Conservation (phyloP, 2,797 vertebrate genomes). For the Meda fulgida region DNA sequence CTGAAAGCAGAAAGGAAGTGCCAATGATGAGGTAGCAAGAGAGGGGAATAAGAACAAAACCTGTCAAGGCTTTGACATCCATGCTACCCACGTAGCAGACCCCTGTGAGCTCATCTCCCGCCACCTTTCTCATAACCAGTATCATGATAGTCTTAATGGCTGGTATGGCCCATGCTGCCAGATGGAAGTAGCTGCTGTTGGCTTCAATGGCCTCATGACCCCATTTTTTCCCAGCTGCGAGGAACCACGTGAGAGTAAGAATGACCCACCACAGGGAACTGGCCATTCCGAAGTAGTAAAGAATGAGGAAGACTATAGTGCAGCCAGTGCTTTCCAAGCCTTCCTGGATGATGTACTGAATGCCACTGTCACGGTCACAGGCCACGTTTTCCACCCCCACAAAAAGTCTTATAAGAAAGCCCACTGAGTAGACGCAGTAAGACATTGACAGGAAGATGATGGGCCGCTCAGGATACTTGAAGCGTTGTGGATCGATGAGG, state of each 20-base stretch:
- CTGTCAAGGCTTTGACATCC: conserved; percentile 93
- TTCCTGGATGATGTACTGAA: conserved; percentile 96
- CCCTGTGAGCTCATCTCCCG: conserved; percentile 94
- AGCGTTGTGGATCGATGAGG: conserved; percentile 93
- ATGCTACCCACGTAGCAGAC: conserved; percentile 97
- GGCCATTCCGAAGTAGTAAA: conserved; percentile 99
- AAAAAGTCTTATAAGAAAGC: conserved; percentile 95
- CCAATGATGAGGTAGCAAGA: conserved; percentile 94
- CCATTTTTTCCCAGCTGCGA: conserved; percentile 98
- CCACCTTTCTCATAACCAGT: conserved; percentile 94
- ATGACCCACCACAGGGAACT: conserved; percentile 99
- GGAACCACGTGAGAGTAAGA: conserved; percentile 95
- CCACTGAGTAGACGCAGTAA: conserved; percentile 96
- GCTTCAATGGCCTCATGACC: conserved; percentile 98
- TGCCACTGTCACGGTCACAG: conserved; percentile 92
- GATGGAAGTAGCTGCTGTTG: conserved; percentile 98
- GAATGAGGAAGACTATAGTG: conserved; percentile 95
- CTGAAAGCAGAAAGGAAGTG: conserved; percentile 94
- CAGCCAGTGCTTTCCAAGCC: conserved; percentile 98
- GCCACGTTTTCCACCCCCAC: conserved; percentile 93
- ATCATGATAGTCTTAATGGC: conserved; percentile 97
- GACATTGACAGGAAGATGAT: conserved; percentile 99
- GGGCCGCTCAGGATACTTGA: conserved; percentile 96
- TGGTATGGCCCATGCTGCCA: conserved; percentile 95
- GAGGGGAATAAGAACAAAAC: conserved; percentile 93